A percentile compares a stretch with the other conserved stretches of the same genome.
Evolutionary conservation across 2,888 invertebrate genomes (phyloP).

Genomic region (Napeogenes sylphis): DNA sequence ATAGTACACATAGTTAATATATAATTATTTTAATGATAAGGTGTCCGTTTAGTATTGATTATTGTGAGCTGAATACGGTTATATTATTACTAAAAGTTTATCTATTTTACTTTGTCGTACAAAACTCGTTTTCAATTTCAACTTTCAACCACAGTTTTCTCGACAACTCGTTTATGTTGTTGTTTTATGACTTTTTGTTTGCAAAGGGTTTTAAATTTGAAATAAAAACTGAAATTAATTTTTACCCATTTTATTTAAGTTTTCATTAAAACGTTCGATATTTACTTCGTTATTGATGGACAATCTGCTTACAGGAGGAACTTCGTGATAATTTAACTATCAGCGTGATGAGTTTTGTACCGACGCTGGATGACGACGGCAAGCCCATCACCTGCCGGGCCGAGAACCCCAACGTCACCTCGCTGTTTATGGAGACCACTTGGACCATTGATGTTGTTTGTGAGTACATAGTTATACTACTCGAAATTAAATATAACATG

Average conservation of each 20-base stretch:
- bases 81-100: neutral
- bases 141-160: constrained; percentile 13
- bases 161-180: neutral
- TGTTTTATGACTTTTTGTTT: constrained; percentile 1
- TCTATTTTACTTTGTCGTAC: constrained; percentile 2
- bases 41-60: neutral
- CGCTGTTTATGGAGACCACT: constrained; percentile 87
- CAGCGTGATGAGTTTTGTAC: constrained; percentile 92
- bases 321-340: constrained; percentile 88
- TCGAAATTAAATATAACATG: too few species aligned
- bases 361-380: constrained; percentile 92
- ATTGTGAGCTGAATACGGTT: neutral
- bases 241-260: constrained; percentile 1
- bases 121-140: constrained; percentile 12
- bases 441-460: constrained; percentile 94
- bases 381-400: constrained; percentile 92
- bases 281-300: neutral
- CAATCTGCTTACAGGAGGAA: constrained; percentile 79
- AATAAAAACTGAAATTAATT: constrained; percentile 3
- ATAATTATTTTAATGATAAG: neutral
- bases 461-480: constrained; percentile 76
- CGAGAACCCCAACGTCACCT: constrained; percentile 93
- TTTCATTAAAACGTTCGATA: neutral
- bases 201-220: neutral
- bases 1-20: too few species aligned